Percentiles rank a stretch among this genome's conserved stretches.
phyloP scores from a whole-genome alignment of 2,888 invertebrate species.

The Chironomus riparius region DNA sequence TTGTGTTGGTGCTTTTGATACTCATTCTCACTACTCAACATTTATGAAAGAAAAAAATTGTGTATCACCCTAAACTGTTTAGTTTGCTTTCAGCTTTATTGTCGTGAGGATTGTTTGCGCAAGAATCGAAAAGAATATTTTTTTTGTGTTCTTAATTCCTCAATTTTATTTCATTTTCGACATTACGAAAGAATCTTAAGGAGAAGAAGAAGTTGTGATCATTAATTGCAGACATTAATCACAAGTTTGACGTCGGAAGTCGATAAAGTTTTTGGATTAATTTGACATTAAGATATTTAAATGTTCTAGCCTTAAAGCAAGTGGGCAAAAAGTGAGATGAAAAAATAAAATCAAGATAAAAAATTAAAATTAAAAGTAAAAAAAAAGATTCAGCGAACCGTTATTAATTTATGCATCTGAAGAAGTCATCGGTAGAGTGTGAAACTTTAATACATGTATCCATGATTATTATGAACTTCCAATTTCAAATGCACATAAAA shows the following conservation, averaged over 20 bases:
- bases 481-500: constrained; percentile 8
- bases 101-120: constrained; percentile 16
- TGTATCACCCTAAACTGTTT: constrained; percentile 18
- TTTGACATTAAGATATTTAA: background rate
- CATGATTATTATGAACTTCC: background rate
- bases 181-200: background rate
- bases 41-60: background rate
- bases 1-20: background rate
- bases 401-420: background rate
- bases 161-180: background rate
- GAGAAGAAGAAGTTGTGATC: background rate
- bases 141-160: background rate
- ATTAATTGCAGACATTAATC: constrained; percentile 9
- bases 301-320: too few species aligned
- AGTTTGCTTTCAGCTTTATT: constrained; percentile 18
- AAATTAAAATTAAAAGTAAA: background rate
- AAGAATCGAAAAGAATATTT: background rate
- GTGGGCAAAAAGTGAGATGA: background rate
- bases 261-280: background rate
- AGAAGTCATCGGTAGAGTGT: background rate
- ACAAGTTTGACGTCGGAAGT: constrained; percentile 16
- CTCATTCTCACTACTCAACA: constrained; percentile 14
- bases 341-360: background rate
- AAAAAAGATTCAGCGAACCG: background rate
- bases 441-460: background rate